A percentile compares a stretch with the other conserved stretches of the same genome.
Evolutionary conservation across 30 jellyfish, hydroid and myxozoan species (phyloP).

Genomic region (Catostylus mosaicus): DNA sequence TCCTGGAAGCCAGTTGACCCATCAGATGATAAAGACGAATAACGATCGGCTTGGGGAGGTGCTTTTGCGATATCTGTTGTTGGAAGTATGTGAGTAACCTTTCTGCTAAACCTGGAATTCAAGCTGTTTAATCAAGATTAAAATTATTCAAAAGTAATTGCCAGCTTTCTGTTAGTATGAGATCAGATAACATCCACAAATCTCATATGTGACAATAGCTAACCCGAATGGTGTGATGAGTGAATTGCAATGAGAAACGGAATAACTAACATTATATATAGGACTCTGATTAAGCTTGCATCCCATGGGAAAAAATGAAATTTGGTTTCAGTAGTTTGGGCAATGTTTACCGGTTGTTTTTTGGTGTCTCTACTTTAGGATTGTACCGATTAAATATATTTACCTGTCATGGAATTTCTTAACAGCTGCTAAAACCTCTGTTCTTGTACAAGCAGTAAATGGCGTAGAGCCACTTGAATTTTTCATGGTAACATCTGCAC

Average conservation of each 20-base stretch:
- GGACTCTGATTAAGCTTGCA: too few species aligned
- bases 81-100: background rate
- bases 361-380: too few species aligned
- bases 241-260: too few species aligned
- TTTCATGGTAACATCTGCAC: conserved; percentile 44
- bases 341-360: too few species aligned
- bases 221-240: too few species aligned
- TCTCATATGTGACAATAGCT: too few species aligned
- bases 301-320: too few species aligned
- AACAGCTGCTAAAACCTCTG: conserved; percentile 32
- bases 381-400: background rate
- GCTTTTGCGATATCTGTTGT: background rate
- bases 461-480: conserved; percentile 41
- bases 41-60: background rate
- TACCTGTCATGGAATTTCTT: conserved; percentile 47
- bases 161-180: too few species aligned
- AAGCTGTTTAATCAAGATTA: background rate
- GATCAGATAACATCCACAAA: too few species aligned
- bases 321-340: too few species aligned
- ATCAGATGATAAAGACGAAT: conserved; percentile 47
- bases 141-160: too few species aligned
- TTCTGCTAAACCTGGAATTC: background rate
- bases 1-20: conserved; percentile 45
- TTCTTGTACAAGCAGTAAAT: conserved; percentile 29
- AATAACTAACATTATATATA: too few species aligned